Base-by-base conservation (phyloP, 2,888 invertebrate genomes). In the Ormia ochracea region DNA sequence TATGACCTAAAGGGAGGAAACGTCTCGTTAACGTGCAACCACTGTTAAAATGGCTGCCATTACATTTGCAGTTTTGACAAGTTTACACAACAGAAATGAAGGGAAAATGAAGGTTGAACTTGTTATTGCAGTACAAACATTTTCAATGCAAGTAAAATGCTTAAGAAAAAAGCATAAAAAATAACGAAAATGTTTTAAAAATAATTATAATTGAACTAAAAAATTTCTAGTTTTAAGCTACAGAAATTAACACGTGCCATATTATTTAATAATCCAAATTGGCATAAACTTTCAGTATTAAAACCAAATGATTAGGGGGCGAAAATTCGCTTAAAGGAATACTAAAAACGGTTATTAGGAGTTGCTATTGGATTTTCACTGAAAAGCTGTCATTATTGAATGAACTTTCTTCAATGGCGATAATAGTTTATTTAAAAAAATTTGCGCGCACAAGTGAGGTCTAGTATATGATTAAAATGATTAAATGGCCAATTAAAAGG, bases 21-120 rank as follows among this genome's bases (percentile, higher is more conserved):
- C 63, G 72, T 66, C 70, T 75, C 70, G 79, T 75, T 79, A 79
- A 66, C 70, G 66, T 54, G 66, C 66, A 58, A 26, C 45, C 38
- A 63, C 56, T 48, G 48, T 41, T 63, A 76, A 63, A 63, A 63
- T 48, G 48, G 56, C 28, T 61, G 48, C 7, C 17, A 26, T 61
- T 59, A 69, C 61, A 54, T 50, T 45, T 56, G 63, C 41, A 73
- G 56, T 73, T 78, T 73, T 63, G 78, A 78, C 68, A 69, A 78
- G 68, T 56, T 73, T 61, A 68, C n/a, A n/a, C 73, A 73, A 31
- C 48, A 41, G 28, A 43, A 54, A 26, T 12, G 17, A 26, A 26
- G 31, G 41, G 33, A 48, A 26, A 21, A 17, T 26, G 6, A n/a
- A n/a, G n/a, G n/a, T n/a, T 19, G 3, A 45, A 45, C 12, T 59